Evolutionary conservation across 2,113 vertebrate species (phyloP).

Genomic region (Lipophrys pholis): DNA sequence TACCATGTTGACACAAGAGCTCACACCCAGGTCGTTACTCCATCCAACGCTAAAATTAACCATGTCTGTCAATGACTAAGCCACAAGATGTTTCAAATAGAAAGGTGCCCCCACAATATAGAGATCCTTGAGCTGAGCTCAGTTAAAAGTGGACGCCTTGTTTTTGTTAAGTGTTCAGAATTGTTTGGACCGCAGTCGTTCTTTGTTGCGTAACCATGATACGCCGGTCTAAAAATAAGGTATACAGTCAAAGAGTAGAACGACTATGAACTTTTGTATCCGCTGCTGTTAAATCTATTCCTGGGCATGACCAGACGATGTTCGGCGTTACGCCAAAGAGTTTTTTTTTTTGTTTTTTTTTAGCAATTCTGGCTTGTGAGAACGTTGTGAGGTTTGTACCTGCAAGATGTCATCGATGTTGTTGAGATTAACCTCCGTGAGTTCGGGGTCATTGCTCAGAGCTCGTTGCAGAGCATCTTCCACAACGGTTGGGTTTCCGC

Average conservation of each 20-base stretch:
- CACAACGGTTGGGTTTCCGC: constrained; percentile 92
- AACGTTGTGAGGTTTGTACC: constrained; percentile 63
- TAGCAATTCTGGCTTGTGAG: too few species aligned
- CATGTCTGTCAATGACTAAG: not conserved
- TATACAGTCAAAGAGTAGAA: not conserved
- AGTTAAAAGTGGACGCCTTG: not conserved
- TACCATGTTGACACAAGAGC: constrained; percentile 2
- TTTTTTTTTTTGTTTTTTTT: too few species aligned
- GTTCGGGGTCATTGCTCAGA: constrained; percentile 86
- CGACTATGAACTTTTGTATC: not conserved
- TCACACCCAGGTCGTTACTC: not conserved
- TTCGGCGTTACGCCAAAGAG: not conserved
- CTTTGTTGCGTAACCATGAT: not conserved
- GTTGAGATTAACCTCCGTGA: constrained; percentile 94
- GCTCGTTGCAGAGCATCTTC: constrained; percentile 92
- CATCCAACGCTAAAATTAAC: not conserved
- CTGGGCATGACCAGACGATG: not conserved
- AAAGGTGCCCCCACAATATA: not conserved
- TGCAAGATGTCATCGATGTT: constrained; percentile 95
- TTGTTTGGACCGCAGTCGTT: not conserved
- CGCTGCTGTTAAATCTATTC: not conserved
- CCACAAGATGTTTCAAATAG: not conserved
- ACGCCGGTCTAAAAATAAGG: constrained; percentile 10
- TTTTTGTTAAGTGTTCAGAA: not conserved
- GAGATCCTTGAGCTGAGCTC: not conserved